Percentiles rank a stretch among this genome's conserved stretches.
These are phyloP conservation scores for Eleutherodactylus coqui DNA, from an alignment of 2,797 vertebrate genomes.

Conservation along the genomic window DNA sequence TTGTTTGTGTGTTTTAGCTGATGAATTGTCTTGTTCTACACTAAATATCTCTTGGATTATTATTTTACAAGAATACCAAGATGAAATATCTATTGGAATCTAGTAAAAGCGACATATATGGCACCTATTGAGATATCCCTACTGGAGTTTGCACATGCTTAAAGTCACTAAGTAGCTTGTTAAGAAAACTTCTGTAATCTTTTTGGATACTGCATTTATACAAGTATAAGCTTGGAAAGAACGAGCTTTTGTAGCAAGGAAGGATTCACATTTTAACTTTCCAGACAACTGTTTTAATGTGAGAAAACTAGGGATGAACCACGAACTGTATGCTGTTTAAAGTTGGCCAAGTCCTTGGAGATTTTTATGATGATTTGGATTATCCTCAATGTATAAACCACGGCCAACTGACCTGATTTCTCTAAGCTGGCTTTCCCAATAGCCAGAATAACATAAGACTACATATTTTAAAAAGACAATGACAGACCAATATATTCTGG, in stretches of 20 bases:
- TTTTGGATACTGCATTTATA: neutral
- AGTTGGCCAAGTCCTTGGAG: neutral
- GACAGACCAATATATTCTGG: neutral
- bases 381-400: neutral
- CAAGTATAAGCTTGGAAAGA: neutral
- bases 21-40: neutral
- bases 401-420: slow-evolving; percentile 2
- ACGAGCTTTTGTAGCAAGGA: neutral
- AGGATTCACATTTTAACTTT: neutral
- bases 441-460: neutral
- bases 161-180: neutral
- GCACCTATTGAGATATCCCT: neutral
- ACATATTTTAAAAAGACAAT: neutral
- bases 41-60: neutral
- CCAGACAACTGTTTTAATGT: neutral
- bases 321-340: neutral
- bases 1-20: neutral
- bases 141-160: neutral
- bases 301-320: slow-evolving; percentile 6
- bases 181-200: neutral
- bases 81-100: neutral
- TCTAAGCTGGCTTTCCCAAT: neutral
- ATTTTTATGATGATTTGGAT: slow-evolving; percentile 2
- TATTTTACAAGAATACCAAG: slow-evolving; percentile 19
- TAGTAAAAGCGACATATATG: neutral